phyloP scores from a whole-genome alignment of 2,113 vertebrate genomes.

The Gallinago media region DNA sequence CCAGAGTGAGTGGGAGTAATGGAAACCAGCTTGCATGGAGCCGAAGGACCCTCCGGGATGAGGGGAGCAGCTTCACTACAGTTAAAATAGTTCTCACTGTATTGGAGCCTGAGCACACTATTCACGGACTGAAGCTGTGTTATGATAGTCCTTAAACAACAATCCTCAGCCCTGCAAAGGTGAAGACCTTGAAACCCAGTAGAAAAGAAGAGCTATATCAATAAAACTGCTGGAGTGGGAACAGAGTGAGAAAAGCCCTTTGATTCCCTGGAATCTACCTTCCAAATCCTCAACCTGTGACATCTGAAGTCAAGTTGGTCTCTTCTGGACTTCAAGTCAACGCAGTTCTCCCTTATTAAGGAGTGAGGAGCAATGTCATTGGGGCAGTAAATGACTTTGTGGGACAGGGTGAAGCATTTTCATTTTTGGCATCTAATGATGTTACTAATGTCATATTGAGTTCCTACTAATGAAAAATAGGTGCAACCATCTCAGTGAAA shows the following conservation, averaged over 20 bases:
- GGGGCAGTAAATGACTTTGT: not conserved
- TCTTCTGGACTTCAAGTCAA: not conserved
- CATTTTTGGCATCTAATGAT: not conserved
- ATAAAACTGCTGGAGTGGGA: not conserved
- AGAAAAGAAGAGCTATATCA: not conserved
- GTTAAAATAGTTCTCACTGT: not conserved
- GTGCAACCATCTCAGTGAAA: not conserved
- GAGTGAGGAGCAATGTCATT: rapidly evolving
- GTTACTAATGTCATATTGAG: not conserved
- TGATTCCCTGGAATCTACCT: not conserved
- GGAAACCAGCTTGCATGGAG: not conserved
- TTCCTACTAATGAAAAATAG: not conserved
- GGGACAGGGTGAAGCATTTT: not conserved
- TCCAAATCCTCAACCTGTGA: not conserved
- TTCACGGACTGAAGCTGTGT: not conserved
- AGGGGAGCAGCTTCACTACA: not conserved
- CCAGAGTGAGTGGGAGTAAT: not conserved
- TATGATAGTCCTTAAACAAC: not conserved
- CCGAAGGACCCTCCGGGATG: not conserved
- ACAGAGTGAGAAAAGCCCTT: not conserved
- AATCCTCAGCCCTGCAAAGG: not conserved
- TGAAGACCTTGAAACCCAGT: not conserved
- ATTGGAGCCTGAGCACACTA: not conserved
- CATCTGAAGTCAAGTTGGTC: not conserved
- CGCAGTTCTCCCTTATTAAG: not conserved